Evolutionary conservation across 2,888 invertebrate species (phyloP).

Genomic region (Thera obeliscata): DNA sequence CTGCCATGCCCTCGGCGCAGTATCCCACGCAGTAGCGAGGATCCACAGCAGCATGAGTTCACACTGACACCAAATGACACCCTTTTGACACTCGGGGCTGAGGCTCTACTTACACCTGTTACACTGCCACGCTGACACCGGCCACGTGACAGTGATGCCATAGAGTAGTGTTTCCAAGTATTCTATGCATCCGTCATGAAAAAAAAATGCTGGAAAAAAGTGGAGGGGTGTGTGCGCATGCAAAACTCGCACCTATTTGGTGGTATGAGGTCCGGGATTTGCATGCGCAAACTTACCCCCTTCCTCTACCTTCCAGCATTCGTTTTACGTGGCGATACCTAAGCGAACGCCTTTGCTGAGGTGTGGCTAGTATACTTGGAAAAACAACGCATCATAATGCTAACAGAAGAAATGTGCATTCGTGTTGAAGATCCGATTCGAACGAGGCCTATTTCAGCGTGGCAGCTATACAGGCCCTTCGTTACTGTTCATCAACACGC

Average conservation of each 20-base stretch:
- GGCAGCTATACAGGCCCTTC: not conserved
- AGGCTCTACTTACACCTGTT: not conserved
- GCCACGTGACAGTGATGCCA: not conserved
- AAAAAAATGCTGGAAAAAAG: too few relatives aligned
- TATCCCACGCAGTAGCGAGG: constrained; percentile 92
- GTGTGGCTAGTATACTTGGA: not conserved
- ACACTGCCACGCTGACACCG: not conserved
- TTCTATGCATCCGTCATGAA: not conserved
- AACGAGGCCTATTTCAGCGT: not conserved
- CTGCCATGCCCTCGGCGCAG: constrained; percentile 92
- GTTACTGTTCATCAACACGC: not conserved
- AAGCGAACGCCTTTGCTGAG: not conserved
- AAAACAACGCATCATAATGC: not conserved
- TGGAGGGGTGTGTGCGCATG: too few relatives aligned
- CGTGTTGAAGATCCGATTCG: not conserved
- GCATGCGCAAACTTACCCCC: too few relatives aligned
- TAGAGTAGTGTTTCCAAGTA: not conserved
- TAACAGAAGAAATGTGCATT: not conserved
- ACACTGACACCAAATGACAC: constrained; percentile 4
- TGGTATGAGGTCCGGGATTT: too few relatives aligned
- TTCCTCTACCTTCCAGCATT: too few relatives aligned
- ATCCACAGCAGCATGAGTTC: constrained; percentile 37
- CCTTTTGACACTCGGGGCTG: not conserved
- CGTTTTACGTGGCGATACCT: too few relatives aligned
- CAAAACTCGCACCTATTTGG: too few relatives aligned